Evolutionary conservation across 1,140 invertebrate species (phyloP), one percentile per base, ranked within the genome.

Genomic region (Drosophila nasuta): DNA sequence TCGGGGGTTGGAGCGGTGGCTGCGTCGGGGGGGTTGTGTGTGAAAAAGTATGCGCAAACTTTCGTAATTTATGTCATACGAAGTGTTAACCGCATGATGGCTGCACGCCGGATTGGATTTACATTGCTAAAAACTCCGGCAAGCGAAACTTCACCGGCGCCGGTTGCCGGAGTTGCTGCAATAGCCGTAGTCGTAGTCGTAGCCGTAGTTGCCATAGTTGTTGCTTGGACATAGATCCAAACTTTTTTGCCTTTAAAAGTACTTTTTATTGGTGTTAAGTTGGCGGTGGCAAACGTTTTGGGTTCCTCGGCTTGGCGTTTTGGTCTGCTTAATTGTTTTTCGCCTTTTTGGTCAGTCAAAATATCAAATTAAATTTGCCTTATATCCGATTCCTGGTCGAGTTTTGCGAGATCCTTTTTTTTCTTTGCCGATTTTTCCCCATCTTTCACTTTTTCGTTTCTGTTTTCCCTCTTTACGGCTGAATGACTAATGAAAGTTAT

Each of bases 1-100:
- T 13, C 63, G 56, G 59, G 49, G 70, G 56, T 3, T 25, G 3
- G 20, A 33, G 33, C 6, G 33, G 33, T 8, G 1, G 6, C 7
- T 33, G 60, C 52, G 66, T 15, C 63, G 56, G 59, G 52, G 70
- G 56, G 75, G 56, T 62, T 88, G 67, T 88, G 81, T 88, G 86
- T 64, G 85, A 81, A 89, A 81, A 88, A 88, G 85, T 88, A 88
- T 88, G 81, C 88, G 86, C 70, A 89, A 88, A 88, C 85, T 88
- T 88, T 88, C 78, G 85, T 88, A 88, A 88, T 88, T 88, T 88
- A 88, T 88, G 85, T 88, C 85, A 88, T 88, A 88, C 85, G 85
- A 88, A 88, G 85, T 88, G 85, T 88, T 88, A 88, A 88, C 85
- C 85, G 85, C 85, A 88, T 88, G 85, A 88, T 88, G 85, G 85